phyloP scores from a whole-genome alignment of 1,140 invertebrate genomes.

The Drosophila tristis region DNA sequence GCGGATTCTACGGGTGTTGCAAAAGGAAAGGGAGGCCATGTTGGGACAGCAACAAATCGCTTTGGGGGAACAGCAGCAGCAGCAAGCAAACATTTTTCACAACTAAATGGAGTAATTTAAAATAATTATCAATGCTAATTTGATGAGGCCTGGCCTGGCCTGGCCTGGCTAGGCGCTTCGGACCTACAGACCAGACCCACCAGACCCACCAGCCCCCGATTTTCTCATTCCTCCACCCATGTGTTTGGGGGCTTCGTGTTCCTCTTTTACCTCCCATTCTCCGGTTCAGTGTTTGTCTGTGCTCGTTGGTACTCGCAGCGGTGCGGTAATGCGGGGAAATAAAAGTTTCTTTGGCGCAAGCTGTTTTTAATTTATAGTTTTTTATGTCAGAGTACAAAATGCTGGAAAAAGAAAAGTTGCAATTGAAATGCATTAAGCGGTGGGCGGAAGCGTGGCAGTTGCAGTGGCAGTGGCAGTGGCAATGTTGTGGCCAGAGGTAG shows the following conservation, averaged over 20 bases:
- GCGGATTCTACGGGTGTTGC: not conserved
- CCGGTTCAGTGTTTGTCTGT: not conserved
- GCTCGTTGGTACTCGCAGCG: too few species aligned
- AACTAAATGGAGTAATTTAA: constrained; percentile 82
- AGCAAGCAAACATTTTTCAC: constrained; percentile 72
- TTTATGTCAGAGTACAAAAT: constrained; percentile 21
- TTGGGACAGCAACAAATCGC: constrained; percentile 59
- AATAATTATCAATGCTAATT: constrained; percentile 82
- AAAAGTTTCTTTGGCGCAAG: constrained; percentile 24
- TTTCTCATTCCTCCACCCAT: not conserved
- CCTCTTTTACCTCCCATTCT: not conserved
- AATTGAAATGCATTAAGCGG: constrained; percentile 70
- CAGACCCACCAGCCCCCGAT: not conserved
- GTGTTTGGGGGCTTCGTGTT: not conserved
- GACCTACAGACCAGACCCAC: constrained; percentile 1
- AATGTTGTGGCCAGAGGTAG: not conserved
- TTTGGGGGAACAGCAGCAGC: constrained; percentile 51
- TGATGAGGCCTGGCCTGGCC: constrained; percentile 56
- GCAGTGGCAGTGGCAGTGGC: constrained; percentile 1
- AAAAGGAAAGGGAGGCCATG: not conserved
- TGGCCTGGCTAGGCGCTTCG: constrained; percentile 20
- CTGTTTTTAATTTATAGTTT: constrained; percentile 62
- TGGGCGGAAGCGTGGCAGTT: constrained; percentile 14
- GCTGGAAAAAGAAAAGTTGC: constrained; percentile 25
- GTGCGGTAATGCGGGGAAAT: not conserved